phyloP scores from a whole-genome alignment of 2,797 vertebrate genomes.

The Tarsius wallacei region DNA sequence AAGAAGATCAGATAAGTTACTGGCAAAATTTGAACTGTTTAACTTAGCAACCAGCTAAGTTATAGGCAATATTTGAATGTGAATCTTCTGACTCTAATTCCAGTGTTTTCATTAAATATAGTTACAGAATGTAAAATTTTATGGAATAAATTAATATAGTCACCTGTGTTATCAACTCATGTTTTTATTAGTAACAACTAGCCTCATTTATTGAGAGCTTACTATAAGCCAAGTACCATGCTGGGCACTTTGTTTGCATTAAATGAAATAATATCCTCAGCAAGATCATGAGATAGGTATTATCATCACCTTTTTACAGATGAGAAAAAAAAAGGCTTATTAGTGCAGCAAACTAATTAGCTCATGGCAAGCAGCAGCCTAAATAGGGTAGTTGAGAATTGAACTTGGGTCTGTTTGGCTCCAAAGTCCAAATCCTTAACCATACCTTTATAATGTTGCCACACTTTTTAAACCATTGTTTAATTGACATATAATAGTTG shows the following conservation, averaged over 20 bases:
- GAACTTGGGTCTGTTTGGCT: neutral
- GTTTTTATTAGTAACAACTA: neutral
- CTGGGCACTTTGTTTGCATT: neutral
- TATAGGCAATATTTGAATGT: neutral
- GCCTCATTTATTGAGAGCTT: neutral
- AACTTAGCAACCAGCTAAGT: neutral
- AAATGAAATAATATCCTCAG: neutral
- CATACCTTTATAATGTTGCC: neutral
- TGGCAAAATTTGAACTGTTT: neutral
- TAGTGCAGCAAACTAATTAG: neutral
- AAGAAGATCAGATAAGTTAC: too few species aligned
- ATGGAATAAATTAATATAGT: neutral
- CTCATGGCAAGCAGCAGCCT: neutral
- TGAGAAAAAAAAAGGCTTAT: neutral
- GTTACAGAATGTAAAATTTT: neutral
- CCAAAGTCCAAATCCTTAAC: neutral
- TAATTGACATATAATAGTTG: neutral
- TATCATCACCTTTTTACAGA: neutral
- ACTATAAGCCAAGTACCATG: neutral
- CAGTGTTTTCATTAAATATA: neutral
- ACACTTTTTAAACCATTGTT: neutral
- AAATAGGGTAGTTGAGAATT: neutral
- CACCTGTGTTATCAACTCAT: neutral
- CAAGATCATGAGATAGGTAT: neutral
- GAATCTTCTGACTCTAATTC: neutral